These are phyloP conservation scores for Dolichopus griseipennis DNA, from an alignment of 2,888 invertebrate genomes.

Conservation along the genomic window DNA sequence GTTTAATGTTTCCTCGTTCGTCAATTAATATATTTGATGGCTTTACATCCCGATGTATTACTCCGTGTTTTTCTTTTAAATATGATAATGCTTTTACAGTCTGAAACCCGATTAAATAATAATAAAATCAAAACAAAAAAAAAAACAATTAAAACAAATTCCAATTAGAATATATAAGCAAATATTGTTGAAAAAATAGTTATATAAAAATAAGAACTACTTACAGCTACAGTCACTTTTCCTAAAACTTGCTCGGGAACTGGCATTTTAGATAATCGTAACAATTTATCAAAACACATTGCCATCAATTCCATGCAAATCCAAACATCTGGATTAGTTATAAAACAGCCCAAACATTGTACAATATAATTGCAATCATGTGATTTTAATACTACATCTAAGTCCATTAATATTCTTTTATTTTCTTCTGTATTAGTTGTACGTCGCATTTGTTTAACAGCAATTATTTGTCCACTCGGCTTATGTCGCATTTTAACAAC, in stretches of 20 bases:
- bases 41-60: constrained; percentile 96
- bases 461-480: constrained; percentile 76
- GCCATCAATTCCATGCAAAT: constrained; percentile 99
- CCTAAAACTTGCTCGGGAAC: constrained; percentile 94
- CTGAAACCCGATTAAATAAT: too few relatives aligned
- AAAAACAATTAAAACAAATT: too few relatives aligned
- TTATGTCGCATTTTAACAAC: constrained; percentile 93
- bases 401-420: constrained; percentile 96
- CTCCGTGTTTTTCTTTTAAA: constrained; percentile 92
- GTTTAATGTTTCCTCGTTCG: constrained; percentile 87
- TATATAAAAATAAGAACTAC: constrained; percentile 32
- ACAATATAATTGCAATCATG: constrained; percentile 97
- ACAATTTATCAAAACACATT: constrained; percentile 94
- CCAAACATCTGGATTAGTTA: constrained; percentile 96
- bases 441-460: constrained; percentile 97
- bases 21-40: constrained; percentile 97
- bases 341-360: constrained; percentile 94
- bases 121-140: constrained; percentile 17
- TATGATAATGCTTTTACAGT: constrained; percentile 94
- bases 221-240: constrained; percentile 92
- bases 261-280: constrained; percentile 75
- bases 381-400: constrained; percentile 95
- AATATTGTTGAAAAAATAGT: constrained; percentile 1
- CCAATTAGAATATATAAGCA: constrained; percentile 12
- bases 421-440: constrained; percentile 96